Evolutionary conservation across 2,888 invertebrate species (phyloP), one percentile per base, ranked within the genome.

Genomic region (Habroteleia sp.): DNA sequence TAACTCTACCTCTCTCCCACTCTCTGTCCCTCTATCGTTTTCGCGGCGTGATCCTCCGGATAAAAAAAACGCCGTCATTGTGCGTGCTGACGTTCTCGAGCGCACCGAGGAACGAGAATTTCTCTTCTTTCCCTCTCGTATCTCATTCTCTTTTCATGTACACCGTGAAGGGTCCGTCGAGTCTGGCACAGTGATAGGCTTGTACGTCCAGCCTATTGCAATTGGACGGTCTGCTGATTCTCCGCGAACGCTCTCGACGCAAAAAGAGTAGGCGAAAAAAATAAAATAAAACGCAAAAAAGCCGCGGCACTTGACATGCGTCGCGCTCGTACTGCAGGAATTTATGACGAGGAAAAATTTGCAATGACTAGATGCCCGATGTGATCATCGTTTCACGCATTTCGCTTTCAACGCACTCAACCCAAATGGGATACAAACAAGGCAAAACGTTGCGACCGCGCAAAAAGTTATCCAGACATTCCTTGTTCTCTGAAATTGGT

Each of bases 301-400:
- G 39, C 13, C 60, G 33, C 52, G 63, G 65, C 77, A 78, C 75
- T 81, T 76, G 78, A 78, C 76, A 52, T 65, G 65, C 76, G 74
- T 68, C 79, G 68, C 69, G 62, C 72, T 62, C 54, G 65, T 71
- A 54, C 62, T 58, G 54, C 69, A n/a, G 52, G 74, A 77, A 79
- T 80, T 77, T 80, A 80, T 76, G 79, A 75, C 77, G 78, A 72
- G 76, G 79, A 80, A 80, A 77, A 80, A 80, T 82, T 80, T 79
- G 78, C 76, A 77, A 78, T 60, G 65, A 72, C 72, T 74, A 50
- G 35, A 37, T 33, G 65, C 62, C 65, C 65, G 58, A 65, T 58
- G 72, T 42, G 60, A 66, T 73, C 66, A 63, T 73, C 73, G 66
- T 58, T 73, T 65, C 56, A 44, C 56, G 72, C 72, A 35, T 63